Evolutionary conservation across 1,140 invertebrate genomes (phyloP).

Genomic region (Brachionus sp.): DNA sequence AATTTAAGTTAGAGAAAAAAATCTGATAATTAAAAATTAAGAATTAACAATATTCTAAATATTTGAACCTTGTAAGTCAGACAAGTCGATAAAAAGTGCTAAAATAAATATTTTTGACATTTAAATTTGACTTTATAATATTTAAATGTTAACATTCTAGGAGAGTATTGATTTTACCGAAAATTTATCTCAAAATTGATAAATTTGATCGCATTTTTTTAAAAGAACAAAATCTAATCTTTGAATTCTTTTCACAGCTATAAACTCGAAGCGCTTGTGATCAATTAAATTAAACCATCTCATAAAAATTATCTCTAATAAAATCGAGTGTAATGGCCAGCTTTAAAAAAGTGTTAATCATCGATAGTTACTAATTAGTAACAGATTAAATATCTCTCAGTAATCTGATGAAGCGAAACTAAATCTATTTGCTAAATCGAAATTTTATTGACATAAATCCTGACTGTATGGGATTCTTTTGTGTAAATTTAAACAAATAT

Average conservation of each 20-base stretch:
- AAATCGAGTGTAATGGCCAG: not conserved
- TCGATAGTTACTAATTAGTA: constrained; percentile 21
- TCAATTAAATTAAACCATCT: not conserved
- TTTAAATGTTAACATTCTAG: not conserved
- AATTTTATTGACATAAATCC: not conserved
- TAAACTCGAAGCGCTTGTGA: not conserved
- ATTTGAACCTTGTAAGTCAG: not conserved
- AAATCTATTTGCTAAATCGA: not conserved
- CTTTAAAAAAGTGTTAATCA: constrained; percentile 28
- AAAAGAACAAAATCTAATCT: not conserved
- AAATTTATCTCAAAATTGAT: not conserved
- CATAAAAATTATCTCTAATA: not conserved
- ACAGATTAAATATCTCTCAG: not conserved
- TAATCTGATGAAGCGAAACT: not conserved
- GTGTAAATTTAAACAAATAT: not conserved
- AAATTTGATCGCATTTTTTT: not conserved
- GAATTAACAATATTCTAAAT: not conserved
- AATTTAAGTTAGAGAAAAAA: too few relatives aligned
- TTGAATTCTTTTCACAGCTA: not conserved
- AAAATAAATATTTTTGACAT: not conserved
- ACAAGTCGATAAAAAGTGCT: not conserved
- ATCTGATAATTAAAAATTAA: not conserved
- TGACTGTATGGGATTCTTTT: not conserved
- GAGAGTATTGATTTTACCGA: not conserved
- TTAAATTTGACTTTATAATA: not conserved